Evolutionary conservation across 2,113 vertebrate species (phyloP), one percentile per base, ranked within the genome.

Genomic region (Deroptyus accipitrinus): DNA sequence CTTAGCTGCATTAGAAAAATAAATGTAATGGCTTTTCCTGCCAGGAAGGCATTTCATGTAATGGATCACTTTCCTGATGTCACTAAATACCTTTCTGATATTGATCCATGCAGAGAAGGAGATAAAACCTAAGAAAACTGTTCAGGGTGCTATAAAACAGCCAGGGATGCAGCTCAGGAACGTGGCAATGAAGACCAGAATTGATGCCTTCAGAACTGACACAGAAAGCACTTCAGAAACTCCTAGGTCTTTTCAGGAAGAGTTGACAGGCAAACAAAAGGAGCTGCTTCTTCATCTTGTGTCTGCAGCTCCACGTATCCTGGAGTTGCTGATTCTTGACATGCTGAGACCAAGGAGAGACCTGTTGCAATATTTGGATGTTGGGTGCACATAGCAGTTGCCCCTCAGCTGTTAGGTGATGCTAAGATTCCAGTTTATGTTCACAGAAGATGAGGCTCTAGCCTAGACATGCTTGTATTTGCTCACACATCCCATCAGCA

Each of bases 21-120:
- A 96, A 96, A 96, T 73, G 59, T 27, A 87, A 83, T 79, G 42
- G 68, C 23, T 95, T 93, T 92, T 89, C 67, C 59, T 93, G 92
- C 55, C 74, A 93, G 80, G 46, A 95, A 74, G 51, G 49, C 87
- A 59, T 73, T 94, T 92, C 83, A 61, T 3, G 18, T 93, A 92
- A 97, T 69, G 51, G 90, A 93, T 96, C 33, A 39, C 74, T 93
- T 75, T 89, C 68, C 63, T 94, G 92, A 93, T 92, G 63, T 91
- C 80, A 63, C 90, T 94, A 73, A 96, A 93, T 72, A 85, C 67
- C 63, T 91, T 94, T 91, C 51, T 93, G 63, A 48, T 95, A 92
- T 35, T 91, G 83, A 94, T 42, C 66, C 69, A 73, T 0, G 4
- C 67, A 48, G 41, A 63, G n/a, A 75, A 86, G 7, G 48, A 80